A percentile compares a stretch with the other conserved stretches of the same genome.
These are phyloP conservation scores for Whitmania pigra DNA, from an alignment of 1,140 invertebrate genomes.

Conservation along the genomic window DNA sequence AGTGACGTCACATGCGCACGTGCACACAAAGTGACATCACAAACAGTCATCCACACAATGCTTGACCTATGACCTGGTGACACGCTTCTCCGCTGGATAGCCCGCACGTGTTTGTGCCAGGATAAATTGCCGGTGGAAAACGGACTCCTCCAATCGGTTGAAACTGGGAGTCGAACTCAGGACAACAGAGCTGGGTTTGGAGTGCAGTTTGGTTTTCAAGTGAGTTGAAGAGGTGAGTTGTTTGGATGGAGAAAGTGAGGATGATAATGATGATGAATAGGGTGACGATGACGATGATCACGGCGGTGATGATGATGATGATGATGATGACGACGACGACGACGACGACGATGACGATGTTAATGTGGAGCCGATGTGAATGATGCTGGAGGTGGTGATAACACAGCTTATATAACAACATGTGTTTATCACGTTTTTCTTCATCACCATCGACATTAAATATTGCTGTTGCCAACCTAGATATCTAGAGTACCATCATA, in stretches of 20 bases:
- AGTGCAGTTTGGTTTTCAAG: not conserved
- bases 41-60: too few species aligned
- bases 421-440: not conserved
- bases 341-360: too few species aligned
- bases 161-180: not conserved
- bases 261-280: too few species aligned
- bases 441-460: not conserved
- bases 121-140: not conserved
- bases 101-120: not conserved
- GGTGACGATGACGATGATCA: too few species aligned
- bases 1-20: not conserved
- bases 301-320: too few species aligned
- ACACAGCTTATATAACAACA: not conserved
- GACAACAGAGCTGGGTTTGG: not conserved
- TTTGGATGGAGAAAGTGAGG: too few species aligned
- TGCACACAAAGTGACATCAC: not conserved
- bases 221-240: too few species aligned
- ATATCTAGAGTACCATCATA: not conserved
- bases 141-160: not conserved
- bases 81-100: not conserved
- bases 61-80: too few species aligned
- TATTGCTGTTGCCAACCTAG: not conserved
- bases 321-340: too few species aligned
- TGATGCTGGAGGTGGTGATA: too few species aligned
- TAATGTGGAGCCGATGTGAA: too few species aligned